These are phyloP conservation scores for Coracopsis vasa DNA, from an alignment of 2,113 vertebrate genomes.

Conservation along the genomic window DNA sequence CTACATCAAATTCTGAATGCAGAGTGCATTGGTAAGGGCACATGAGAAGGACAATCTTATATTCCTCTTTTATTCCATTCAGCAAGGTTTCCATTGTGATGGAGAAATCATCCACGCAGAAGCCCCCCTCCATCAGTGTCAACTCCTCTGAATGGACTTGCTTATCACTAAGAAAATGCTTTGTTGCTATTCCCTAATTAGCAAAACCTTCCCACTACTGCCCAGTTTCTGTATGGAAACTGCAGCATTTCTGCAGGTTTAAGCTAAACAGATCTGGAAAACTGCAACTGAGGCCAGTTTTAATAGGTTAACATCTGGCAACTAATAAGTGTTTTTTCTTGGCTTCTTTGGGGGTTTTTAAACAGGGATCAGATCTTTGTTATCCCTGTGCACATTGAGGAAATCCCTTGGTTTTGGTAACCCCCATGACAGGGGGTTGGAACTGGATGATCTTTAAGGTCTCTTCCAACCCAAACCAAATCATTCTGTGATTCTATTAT, in stretches of 20 bases:
- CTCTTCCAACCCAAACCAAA: neutral
- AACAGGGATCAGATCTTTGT: neutral
- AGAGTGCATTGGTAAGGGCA: neutral
- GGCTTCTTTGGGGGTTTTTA: neutral
- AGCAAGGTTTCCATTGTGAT: neutral
- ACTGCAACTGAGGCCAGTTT: neutral
- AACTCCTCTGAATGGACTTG: neutral
- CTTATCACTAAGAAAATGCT: neutral
- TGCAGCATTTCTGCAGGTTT: neutral
- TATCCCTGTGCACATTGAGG: neutral
- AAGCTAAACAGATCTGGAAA: neutral
- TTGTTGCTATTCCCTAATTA: neutral
- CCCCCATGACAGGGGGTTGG: neutral
- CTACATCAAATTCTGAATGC: neutral
- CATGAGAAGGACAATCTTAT: neutral
- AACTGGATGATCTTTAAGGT: neutral
- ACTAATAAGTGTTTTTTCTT: neutral
- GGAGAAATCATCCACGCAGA: neutral
- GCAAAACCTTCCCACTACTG: neutral
- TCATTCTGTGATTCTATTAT: neutral
- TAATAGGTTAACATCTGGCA: neutral
- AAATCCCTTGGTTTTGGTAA: neutral
- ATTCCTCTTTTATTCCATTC: neutral
- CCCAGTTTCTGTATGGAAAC: neutral
- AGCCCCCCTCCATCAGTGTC: neutral